Evolutionary conservation across 1,140 invertebrate species (phyloP), one percentile per base, ranked within the genome.

Genomic region (Rhagoletis zephyria): DNA sequence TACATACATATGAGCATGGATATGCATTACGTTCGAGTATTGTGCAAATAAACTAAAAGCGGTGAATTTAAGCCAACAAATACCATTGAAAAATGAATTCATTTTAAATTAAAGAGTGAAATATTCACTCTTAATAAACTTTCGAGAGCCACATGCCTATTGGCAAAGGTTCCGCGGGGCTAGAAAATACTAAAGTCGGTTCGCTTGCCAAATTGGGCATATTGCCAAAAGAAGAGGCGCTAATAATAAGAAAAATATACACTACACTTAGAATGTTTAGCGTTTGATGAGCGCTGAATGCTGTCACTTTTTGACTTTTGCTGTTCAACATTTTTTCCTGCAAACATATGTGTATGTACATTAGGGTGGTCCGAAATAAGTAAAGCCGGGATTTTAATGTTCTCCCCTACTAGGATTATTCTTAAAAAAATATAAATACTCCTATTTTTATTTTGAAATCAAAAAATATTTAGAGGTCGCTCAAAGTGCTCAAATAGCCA

Each of bases 61-160:
- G 48, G 45, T 81, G 48, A 81, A 81, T 81, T 56, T n/a, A 48
- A 74, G 16, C 70, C 70, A 59, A 81, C 30, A 30, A 77, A 77
- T 48, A n/a, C 16, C 48, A 81, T 63, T 16, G 61, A 12, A 63
- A 1, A 63, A 63, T 81, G 48, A 81, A 81, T 56, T 81, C 48
- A 81, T 81, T 81, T 81, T 48, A 81, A 81, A 51, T 56, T 56
- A 81, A 81, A 30, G 74, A 81, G 45, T 81, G 74, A 81, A 81
- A 48, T 81, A 56, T 81, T 81, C 74, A 81, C 74, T 81, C 48
- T 56, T 81, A 16, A 81, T 81, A 81, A 81, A 81, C 45, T 30
- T 2, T 51, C 12, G 9, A n/a, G 74, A 19, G 9, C 42, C 3
- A 64, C 9, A n/a, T 10, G 30, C 4, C 48, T 0, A 48, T 51